Evolutionary conservation across 2,113 vertebrate species (phyloP).

Genomic region (Engystomops pustulosus): DNA sequence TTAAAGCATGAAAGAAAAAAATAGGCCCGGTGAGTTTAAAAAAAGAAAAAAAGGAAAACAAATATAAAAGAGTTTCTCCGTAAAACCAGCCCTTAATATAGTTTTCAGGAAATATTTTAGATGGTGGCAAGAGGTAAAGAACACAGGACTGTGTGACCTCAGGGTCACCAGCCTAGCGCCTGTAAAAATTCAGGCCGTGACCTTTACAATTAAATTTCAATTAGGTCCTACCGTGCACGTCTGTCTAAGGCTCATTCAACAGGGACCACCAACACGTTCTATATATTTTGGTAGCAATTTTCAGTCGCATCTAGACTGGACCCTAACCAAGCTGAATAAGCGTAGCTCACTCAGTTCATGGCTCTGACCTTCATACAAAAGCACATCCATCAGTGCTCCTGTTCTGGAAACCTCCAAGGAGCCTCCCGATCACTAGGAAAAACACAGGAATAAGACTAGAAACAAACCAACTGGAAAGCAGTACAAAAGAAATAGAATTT

Average conservation of each 20-base stretch:
- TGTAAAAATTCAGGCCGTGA: constrained; percentile 41
- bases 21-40: too few relatives aligned
- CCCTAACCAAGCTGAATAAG: constrained; percentile 15
- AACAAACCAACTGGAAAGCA: background rate
- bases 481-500: background rate
- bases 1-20: too few relatives aligned
- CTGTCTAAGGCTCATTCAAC: constrained; percentile 33
- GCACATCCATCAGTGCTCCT: constrained; percentile 9
- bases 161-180: constrained; percentile 39
- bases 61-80: background rate
- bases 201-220: constrained; percentile 52
- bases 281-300: constrained; percentile 41
- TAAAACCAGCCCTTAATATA: background rate
- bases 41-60: background rate
- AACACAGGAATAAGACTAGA: background rate
- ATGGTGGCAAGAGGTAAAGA: background rate
- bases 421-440: background rate
- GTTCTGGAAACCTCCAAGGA: background rate
- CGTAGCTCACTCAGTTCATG: background rate
- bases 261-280: constrained; percentile 44
- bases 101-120: background rate
- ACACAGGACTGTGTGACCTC: constrained; percentile 24
- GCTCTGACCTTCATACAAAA: constrained; percentile 25
- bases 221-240: constrained; percentile 35
- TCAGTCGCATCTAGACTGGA: background rate